Evolutionary conservation across 2,113 vertebrate genomes (phyloP).

Genomic region (Indri indri): DNA sequence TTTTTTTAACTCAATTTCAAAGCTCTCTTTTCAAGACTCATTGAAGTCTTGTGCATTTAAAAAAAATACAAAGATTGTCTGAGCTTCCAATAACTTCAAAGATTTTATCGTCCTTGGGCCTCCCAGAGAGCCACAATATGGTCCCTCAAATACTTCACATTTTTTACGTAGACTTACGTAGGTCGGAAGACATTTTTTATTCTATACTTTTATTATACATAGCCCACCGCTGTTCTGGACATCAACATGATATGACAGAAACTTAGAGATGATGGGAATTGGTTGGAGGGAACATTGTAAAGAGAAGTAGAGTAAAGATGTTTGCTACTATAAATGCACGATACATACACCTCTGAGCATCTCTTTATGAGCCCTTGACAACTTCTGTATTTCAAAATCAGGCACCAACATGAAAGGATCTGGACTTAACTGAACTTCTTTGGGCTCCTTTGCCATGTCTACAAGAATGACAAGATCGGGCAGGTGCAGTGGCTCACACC

Average conservation of each 20-base stretch:
- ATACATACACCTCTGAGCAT: not conserved
- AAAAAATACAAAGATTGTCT: not conserved
- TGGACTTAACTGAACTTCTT: not conserved
- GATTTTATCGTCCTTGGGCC: not conserved
- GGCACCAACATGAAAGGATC: not conserved
- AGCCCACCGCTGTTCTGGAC: not conserved
- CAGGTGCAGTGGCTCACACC: too few relatives aligned
- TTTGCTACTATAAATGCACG: not conserved
- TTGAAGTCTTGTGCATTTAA: not conserved
- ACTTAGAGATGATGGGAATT: not conserved
- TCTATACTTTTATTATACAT: not conserved
- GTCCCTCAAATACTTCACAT: not conserved
- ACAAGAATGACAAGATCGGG: not conserved
- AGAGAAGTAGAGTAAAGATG: not conserved
- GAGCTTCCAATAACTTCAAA: not conserved
- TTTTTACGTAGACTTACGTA: not conserved
- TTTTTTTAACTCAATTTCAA: not conserved
- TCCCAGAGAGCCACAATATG: not conserved
- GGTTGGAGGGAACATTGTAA: not conserved
- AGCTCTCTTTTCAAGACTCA: not conserved
- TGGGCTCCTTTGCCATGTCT: not conserved
- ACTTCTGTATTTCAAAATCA: not conserved
- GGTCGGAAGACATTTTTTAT: not conserved
- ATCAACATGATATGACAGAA: not conserved
- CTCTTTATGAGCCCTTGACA: not conserved